Evolutionary conservation across 1,140 invertebrate genomes (phyloP).

Genomic region (Platyscapa corneri): DNA sequence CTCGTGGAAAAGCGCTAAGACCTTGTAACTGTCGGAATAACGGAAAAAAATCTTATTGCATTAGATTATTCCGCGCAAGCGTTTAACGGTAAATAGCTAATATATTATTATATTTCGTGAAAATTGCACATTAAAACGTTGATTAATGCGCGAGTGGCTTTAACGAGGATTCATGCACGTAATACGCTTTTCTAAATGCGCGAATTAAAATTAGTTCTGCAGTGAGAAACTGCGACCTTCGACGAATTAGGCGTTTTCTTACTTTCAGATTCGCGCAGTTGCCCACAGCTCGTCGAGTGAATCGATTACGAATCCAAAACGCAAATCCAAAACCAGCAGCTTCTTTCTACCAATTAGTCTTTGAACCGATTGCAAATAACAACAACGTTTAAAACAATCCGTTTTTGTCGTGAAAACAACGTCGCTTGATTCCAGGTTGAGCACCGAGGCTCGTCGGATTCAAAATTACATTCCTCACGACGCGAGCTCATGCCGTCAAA

Average conservation of each 20-base stretch:
- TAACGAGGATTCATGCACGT: background rate
- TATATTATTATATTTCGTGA: background rate
- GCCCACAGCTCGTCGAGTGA: too few species aligned
- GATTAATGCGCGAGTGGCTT: background rate
- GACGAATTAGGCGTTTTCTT: background rate
- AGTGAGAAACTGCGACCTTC: background rate
- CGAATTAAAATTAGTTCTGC: background rate
- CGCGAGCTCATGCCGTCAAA: background rate
- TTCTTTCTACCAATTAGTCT: background rate
- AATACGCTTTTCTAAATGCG: background rate
- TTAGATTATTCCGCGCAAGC: background rate
- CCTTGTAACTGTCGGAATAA: slow-evolving; percentile 34
- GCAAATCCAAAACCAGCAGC: too few species aligned
- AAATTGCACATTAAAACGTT: background rate
- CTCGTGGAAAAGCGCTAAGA: background rate
- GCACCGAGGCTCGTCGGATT: too few species aligned
- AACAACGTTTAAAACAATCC: background rate
- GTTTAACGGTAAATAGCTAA: background rate
- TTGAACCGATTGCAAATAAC: background rate
- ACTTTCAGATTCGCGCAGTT: too few species aligned
- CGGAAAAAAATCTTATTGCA: slow-evolving; percentile 17
- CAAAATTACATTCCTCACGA: too few species aligned
- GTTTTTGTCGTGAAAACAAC: background rate
- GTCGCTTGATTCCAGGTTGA: too few species aligned
- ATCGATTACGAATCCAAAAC: too few species aligned